Conservation (phyloP, 2,888 invertebrate genomes). For the Cryptophagus acutangulus region DNA sequence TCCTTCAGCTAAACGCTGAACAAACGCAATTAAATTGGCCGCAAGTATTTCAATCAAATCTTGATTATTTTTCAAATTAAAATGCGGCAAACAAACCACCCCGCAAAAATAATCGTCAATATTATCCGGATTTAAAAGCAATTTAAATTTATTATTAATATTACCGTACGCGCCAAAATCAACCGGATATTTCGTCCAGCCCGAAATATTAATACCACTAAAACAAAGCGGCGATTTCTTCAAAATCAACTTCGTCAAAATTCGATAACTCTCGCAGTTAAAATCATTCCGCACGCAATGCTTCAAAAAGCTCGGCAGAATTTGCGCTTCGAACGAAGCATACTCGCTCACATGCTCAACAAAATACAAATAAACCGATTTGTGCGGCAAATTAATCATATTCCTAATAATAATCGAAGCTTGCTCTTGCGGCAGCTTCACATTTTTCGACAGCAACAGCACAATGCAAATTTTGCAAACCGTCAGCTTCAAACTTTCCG, state of each 20-base stretch:
- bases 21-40: slow-evolving; percentile 21
- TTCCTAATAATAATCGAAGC: slow-evolving; percentile 65
- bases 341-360: slow-evolving; percentile 62
- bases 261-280: slow-evolving; percentile 53
- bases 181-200: slow-evolving; percentile 65
- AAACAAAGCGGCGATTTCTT: slow-evolving; percentile 61
- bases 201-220: slow-evolving; percentile 55
- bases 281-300: slow-evolving; percentile 54
- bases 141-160: slow-evolving; percentile 45
- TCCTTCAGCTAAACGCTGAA: too few relatives aligned
- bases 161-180: slow-evolving; percentile 51
- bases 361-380: slow-evolving; percentile 58
- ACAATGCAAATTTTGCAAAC: slow-evolving; percentile 56
- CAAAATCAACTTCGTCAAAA: slow-evolving; percentile 62
- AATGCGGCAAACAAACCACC: slow-evolving; percentile 55
- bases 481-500: slow-evolving; percentile 50
- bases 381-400: slow-evolving; percentile 55
- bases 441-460: slow-evolving; percentile 56
- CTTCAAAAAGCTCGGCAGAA: slow-evolving; percentile 63
- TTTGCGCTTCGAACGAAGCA: slow-evolving; percentile 66
- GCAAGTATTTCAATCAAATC: slow-evolving; percentile 33
- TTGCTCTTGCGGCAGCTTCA: slow-evolving; percentile 67
- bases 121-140: slow-evolving; percentile 44
- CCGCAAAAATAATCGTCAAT: slow-evolving; percentile 50
- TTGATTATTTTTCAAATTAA: slow-evolving; percentile 39